Conservation (phyloP, 2,888 invertebrate species). For the Luperina testacea region DNA sequence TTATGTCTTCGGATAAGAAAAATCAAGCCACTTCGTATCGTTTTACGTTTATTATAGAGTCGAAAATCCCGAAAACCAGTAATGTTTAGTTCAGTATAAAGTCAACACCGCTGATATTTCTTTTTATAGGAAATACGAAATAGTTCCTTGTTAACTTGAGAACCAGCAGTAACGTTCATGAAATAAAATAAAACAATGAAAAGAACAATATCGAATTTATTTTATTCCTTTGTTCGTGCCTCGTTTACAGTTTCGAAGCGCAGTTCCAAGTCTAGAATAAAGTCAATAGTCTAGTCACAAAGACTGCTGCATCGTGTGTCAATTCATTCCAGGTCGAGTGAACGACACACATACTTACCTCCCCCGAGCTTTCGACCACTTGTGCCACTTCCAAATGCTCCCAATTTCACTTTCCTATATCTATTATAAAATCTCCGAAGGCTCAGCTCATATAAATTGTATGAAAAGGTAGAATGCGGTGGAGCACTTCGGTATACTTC, state of each 20-base stretch:
- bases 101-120: background rate
- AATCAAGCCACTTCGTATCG: background rate
- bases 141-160: constrained; percentile 2
- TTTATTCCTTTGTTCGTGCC: constrained; percentile 5
- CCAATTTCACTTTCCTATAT: constrained; percentile 58
- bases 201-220: constrained; percentile 1
- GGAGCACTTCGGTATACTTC: constrained; percentile 38
- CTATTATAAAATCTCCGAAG: constrained; percentile 54
- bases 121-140: background rate
- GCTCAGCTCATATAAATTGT: constrained; percentile 54
- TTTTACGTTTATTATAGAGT: background rate
- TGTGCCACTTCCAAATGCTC: constrained; percentile 41
- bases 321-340: constrained; percentile 38
- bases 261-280: background rate
- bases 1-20: background rate
- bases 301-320: constrained; percentile 27
- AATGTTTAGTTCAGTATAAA: background rate
- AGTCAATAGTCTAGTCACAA: constrained; percentile 28
- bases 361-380: constrained; percentile 41
- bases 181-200: constrained; percentile 2
- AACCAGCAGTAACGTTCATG: background rate
- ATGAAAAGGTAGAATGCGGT: constrained; percentile 48
- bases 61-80: background rate
- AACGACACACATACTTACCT: constrained; percentile 39
- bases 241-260: constrained; percentile 3